Evolutionary conservation across 2,888 invertebrate genomes (phyloP).

Genomic region (Eueremaeus valkanovi): DNA sequence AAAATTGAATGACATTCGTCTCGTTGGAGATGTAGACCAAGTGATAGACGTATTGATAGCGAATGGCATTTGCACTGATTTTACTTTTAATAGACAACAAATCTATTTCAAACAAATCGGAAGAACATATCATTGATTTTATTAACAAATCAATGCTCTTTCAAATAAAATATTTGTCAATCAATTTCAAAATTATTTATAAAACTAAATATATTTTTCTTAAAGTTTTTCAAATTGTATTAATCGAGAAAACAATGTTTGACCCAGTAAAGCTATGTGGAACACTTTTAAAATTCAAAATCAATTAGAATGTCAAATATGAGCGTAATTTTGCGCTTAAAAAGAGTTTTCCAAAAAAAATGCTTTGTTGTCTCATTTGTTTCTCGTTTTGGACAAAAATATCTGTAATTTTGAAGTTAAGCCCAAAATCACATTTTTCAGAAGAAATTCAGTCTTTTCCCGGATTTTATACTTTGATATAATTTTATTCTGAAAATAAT

Average conservation of each 20-base stretch:
- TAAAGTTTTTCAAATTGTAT: no score
- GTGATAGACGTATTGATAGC: background rate
- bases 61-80: background rate
- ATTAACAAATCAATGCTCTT: no score
- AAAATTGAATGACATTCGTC: conserved; percentile 6
- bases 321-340: background rate
- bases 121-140: no score
- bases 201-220: no score
- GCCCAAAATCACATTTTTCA: no score
- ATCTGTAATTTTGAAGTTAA: background rate
- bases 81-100: background rate
- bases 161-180: no score
- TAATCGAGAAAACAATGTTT: no score
- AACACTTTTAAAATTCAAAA: background rate
- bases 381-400: background rate
- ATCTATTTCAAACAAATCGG: no score
- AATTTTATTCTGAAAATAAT: background rate
- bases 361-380: background rate
- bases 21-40: background rate
- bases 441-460: background rate
- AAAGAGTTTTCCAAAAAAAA: background rate
- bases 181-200: no score
- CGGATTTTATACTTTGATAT: background rate
- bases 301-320: background rate
- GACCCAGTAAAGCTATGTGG: no score